A percentile compares a stretch with the other conserved stretches of the same genome.
Conservation (phyloP, 2,113 vertebrate species). For the Lontra canadensis region DNA sequence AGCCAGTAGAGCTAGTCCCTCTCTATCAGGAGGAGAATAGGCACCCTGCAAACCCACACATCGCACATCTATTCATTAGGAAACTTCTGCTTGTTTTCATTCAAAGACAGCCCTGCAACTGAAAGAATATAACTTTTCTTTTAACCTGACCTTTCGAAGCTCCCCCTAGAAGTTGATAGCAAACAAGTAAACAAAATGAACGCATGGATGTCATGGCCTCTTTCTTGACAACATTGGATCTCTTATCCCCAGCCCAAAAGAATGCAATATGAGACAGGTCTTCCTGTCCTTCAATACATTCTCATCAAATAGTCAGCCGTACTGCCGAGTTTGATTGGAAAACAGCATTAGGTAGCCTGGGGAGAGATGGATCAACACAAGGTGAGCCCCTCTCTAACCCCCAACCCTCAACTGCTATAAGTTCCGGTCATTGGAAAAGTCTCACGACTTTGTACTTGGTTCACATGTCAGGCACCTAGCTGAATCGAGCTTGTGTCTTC, state of each 20-base stretch:
- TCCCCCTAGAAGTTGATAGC: neutral
- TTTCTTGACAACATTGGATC: constrained; percentile 21
- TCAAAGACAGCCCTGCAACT: neutral
- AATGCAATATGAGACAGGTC: neutral
- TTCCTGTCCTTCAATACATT: neutral
- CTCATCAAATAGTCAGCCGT: neutral
- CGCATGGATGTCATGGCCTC: neutral
- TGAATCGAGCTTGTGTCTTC: neutral
- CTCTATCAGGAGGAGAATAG: neutral
- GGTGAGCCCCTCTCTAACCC: neutral
- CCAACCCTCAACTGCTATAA: neutral
- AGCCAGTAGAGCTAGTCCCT: neutral
- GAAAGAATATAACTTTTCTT: neutral
- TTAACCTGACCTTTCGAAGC: neutral
- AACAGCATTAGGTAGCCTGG: neutral
- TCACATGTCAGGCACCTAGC: neutral
- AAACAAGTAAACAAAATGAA: neutral
- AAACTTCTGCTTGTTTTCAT: neutral
- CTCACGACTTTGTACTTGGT: neutral
- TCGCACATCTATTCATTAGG: neutral
- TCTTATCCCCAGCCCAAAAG: neutral
- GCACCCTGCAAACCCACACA: neutral
- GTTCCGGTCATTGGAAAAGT: neutral
- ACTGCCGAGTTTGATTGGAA: neutral
- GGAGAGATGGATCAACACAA: neutral